Percentiles rank a stretch among this genome's conserved stretches.
phyloP scores from a whole-genome alignment of 2,797 vertebrate genomes.

The Galagoides demidoff region DNA sequence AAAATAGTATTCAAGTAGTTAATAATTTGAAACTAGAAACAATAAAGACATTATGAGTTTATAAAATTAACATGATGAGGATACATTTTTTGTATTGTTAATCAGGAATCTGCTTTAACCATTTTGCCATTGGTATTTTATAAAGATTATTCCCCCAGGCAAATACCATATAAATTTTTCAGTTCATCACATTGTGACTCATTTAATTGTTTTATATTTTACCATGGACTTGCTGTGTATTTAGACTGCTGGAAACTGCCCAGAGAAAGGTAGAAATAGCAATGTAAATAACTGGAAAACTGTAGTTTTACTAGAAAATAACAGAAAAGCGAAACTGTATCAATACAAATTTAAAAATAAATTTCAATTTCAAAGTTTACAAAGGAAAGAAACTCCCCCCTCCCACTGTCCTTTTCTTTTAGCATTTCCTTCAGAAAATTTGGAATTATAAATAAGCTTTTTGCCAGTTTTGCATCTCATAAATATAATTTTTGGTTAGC shows the following conservation, averaged over 20 bases:
- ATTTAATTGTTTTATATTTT: constrained; percentile 31
- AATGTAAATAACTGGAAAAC: constrained; percentile 32
- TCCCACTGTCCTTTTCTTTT: not conserved
- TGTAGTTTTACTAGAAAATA: constrained; percentile 43
- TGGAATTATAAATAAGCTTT: constrained; percentile 29
- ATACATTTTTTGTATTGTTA: constrained; percentile 36
- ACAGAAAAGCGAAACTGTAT: not conserved
- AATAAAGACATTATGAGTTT: constrained; percentile 35
- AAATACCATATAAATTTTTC: constrained; percentile 38
- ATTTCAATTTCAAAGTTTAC: not conserved
- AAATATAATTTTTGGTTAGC: not conserved
- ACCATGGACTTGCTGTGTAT: constrained; percentile 8
- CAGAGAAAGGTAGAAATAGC: constrained; percentile 20
- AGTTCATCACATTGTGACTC: constrained; percentile 16
- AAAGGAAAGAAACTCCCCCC: not conserved
- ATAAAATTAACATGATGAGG: constrained; percentile 39
- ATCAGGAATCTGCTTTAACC: constrained; percentile 42
- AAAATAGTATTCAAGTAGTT: constrained; percentile 42
- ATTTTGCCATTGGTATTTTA: not conserved
- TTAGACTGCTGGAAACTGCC: not conserved
- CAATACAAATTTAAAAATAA: constrained; percentile 27
- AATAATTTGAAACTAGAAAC: constrained; percentile 49
- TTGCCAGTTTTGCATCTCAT: constrained; percentile 25
- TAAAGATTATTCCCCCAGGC: not conserved
- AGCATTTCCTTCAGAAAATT: constrained; percentile 57